Base-by-base conservation (phyloP, 2,797 vertebrate species). In the Antennarius maculatus region DNA sequence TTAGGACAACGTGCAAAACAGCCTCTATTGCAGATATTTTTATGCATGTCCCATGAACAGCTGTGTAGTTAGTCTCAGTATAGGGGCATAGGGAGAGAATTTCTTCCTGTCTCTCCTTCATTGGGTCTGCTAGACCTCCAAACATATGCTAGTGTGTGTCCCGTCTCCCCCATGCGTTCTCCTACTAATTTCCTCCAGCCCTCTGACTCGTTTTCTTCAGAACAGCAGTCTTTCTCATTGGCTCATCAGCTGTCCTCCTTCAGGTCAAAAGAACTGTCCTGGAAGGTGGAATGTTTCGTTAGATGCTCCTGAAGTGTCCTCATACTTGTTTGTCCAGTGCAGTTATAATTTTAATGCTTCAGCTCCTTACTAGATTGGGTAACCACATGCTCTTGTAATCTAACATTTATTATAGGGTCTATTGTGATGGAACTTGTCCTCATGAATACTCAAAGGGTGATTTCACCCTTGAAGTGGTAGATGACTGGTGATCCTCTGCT, bases 391-490 rank as follows among this genome's bases (percentile, higher is more conserved):
- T 14, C 58, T 27, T 39, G 50, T 43, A 74, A 47, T 54, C 41
- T 49, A 17, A 34, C 49, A 15, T 74, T 83, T 42, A 47, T 74
- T 74, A 72, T 7, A n/a, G n/a, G 23, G 53, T 66, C 55, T 41
- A 51, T 56, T 62, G 64, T 83, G 84, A 82, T 82, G 37, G 37
- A 10, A 1, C 37, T 3, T 69, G 65, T 76, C 64, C 61, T 89
- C 79, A 82, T 90, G 88, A 88, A 59, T 62, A 58, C 71, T 59
- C 55, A 56, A 70, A 65, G 73, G 74, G 57, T 8, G 70, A 80
- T 88, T 87, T 84, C 80, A 84, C 74, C 79, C 89, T 85, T 82
- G 83, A 85, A 71, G 83, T 77, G 77, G 64, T 67, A 86, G 89
- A 84, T 82, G 83, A 77, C 79, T 85, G 76, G 76, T 77, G 71